phyloP scores from a whole-genome alignment of 2,797 vertebrate species.

The Oreortyx pictus region DNA sequence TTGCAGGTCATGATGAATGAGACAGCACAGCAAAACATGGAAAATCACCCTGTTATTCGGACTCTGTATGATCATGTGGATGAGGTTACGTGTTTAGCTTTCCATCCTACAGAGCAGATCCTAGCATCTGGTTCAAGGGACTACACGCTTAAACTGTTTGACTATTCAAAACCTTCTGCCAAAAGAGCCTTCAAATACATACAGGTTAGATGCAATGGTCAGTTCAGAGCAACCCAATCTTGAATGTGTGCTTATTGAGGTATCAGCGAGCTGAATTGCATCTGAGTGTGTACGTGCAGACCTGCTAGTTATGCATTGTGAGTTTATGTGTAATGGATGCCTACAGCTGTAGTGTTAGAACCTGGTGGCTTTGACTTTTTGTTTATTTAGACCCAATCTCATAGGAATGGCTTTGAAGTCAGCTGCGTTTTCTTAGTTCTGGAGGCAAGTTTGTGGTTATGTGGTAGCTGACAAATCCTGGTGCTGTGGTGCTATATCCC shows the following conservation, averaged over 20 bases:
- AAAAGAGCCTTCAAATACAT: conserved; percentile 98
- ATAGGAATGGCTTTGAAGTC: background rate
- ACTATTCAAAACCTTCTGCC: conserved; percentile 98
- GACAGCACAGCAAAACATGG: conserved; percentile 99
- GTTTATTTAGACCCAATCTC: background rate
- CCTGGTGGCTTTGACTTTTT: background rate
- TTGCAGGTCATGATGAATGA: conserved; percentile 98
- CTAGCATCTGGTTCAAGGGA: conserved; percentile 96
- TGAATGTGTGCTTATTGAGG: background rate
- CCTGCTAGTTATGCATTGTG: background rate
- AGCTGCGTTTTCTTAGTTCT: fast-evolving
- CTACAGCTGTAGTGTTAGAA: background rate
- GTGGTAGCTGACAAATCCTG: background rate
- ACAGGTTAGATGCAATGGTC: conserved; percentile 84
- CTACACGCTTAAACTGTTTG: conserved; percentile 97
- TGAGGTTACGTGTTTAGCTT: conserved; percentile 96
- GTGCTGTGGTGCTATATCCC: fast-evolving
- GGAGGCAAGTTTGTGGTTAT: background rate
- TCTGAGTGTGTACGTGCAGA: background rate
- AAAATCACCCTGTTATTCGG: conserved; percentile 97
- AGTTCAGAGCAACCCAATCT: background rate
- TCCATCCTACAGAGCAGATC: conserved; percentile 97
- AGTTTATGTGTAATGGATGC: background rate
- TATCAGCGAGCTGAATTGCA: background rate
- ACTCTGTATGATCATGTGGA: conserved; percentile 98